A percentile compares a stretch with the other conserved stretches of the same genome.
Conservation (phyloP, 2,797 vertebrate species). For the Syngnathus rostellatus region DNA sequence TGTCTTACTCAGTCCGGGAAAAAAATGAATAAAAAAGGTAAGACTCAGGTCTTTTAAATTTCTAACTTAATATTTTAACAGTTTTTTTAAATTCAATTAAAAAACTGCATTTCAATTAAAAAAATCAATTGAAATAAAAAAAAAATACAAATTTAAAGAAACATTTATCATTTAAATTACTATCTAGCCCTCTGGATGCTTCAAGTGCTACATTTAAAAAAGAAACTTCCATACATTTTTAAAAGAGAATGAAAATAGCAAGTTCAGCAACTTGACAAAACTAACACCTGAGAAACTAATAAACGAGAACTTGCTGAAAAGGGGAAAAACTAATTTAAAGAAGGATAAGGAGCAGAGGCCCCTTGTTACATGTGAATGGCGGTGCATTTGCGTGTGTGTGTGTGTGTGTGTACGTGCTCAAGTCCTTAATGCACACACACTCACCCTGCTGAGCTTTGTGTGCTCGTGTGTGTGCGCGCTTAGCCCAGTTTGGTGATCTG, state of each 20-base stretch:
- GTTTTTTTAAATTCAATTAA: not conserved
- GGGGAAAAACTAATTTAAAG: not conserved
- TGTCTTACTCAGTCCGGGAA: too few relatives aligned
- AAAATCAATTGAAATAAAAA: not conserved
- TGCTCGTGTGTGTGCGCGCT: slow-evolving; percentile 2
- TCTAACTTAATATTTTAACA: not conserved
- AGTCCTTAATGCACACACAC: slow-evolving; percentile 1
- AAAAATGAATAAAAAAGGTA: not conserved
- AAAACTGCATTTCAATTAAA: not conserved
- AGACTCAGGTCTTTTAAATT: not conserved
- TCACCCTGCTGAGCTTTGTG: not conserved
- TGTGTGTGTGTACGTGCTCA: not conserved
- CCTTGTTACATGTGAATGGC: not conserved
- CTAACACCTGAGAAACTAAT: not conserved
- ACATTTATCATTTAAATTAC: too few relatives aligned
- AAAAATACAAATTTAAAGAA: not conserved
- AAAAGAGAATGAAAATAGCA: not conserved
- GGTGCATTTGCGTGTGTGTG: too few relatives aligned
- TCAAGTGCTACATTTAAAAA: not conserved
- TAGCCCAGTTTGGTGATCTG: slow-evolving; percentile 97
- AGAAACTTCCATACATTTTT: not conserved
- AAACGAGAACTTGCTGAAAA: not conserved
- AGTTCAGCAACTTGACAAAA: not conserved
- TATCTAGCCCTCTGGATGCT: not conserved
- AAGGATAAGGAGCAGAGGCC: not conserved